Base-by-base conservation (phyloP, 1,140 invertebrate species). In the Acromyrmex charruanus region DNA sequence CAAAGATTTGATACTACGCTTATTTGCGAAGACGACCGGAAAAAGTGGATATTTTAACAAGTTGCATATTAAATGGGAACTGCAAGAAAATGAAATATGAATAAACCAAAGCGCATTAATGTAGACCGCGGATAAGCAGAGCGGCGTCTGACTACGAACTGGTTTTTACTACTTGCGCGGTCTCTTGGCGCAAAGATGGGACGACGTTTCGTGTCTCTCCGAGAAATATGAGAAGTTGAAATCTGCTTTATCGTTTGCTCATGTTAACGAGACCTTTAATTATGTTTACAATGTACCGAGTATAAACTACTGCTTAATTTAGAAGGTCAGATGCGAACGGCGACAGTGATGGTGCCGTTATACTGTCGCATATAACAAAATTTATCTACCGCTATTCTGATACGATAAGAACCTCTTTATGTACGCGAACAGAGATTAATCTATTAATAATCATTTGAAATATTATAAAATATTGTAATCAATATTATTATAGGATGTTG, bases 251-350 rank as follows among this genome's bases (percentile, higher is more conserved):
- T 90, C 89, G 89, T 90, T 89, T 89, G 89, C 82, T 84, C 84
- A 88, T 82, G 90, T 91, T 91, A 92, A 92, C 89, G 89, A 91
- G 91, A 85, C 89, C 86, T 63, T 90, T 92, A 92, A 92, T 92
- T 92, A 91, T 92, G 89, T 92, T 92, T 92, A 90, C 89, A 87
- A 90, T 91, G 65, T 85, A 80, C 77, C 72, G 80, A 80, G 89
- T 86, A 91, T 86, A 85, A 90, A 91, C 87, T 69, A 80, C 87
- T 89, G 77, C 74, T 92, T 92, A 92, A 90, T 90, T 89, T 89
- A 88, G 85, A 85, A 87, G 82, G 91, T 90, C 88, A 90, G 87
- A 87, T 68, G 79, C 21, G 68, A 74, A 61, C 55, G 25, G 53
- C 53, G 79, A 53, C 35, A 53, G 44, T 58, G 39, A 77, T 58